Conservation (phyloP, 2,113 vertebrate species). For the Platycercus adscitus region DNA sequence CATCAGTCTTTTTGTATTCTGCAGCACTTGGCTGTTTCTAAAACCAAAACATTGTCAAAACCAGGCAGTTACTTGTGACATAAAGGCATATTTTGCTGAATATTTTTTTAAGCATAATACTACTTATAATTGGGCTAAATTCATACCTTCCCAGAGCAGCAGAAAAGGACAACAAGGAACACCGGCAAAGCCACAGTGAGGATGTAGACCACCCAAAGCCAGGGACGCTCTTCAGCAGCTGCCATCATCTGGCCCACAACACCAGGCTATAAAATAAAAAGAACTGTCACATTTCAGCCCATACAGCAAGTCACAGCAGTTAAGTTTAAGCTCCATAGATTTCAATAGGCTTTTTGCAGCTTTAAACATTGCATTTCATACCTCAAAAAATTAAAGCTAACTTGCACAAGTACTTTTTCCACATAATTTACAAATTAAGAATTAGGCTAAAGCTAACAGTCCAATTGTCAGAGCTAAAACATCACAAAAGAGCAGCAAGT, state of each 20-base stretch:
- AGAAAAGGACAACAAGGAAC: constrained; percentile 93
- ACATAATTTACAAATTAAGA: not conserved
- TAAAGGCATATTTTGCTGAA: not conserved
- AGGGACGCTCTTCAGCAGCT: constrained; percentile 93
- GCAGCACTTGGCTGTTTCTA: constrained; percentile 88
- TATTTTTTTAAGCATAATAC: not conserved
- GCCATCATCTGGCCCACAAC: constrained; percentile 92
- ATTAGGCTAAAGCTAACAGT: not conserved
- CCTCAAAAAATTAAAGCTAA: not conserved
- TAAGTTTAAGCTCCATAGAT: not conserved
- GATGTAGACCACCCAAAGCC: constrained; percentile 97
- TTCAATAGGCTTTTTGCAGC: not conserved
- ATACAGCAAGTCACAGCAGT: not conserved
- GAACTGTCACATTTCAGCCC: not conserved
- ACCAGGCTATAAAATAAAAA: constrained; percentile 82
- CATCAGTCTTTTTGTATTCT: constrained; percentile 96
- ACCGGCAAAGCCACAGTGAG: constrained; percentile 92
- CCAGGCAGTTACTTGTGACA: not conserved
- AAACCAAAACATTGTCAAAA: not conserved
- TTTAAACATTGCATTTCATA: not conserved
- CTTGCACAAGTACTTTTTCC: not conserved
- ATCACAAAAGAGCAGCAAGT: not conserved
- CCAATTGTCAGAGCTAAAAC: not conserved
- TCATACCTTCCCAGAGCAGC: constrained; percentile 94
- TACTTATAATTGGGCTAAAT: not conserved